Evolutionary conservation across 2,888 invertebrate genomes (phyloP), one percentile per base, ranked within the genome.

Genomic region (Drosophila seclusa): DNA sequence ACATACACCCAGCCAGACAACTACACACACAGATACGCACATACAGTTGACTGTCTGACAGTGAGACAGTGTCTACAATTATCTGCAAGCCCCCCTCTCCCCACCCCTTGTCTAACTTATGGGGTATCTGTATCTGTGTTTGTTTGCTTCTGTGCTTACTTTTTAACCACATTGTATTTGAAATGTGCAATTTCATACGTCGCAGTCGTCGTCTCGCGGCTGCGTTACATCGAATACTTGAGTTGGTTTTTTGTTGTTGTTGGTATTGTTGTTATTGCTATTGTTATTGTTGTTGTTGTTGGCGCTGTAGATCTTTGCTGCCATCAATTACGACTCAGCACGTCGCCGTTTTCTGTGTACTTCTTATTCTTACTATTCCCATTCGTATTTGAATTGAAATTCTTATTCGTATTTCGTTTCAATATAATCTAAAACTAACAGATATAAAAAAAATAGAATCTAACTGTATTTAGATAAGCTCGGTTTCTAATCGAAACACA

Each of bases 151-250:
- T 71, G 75, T 65, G 74, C 73, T 80, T 89, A 90, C 89, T 78
- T 89, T 90, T 89, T 87, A 84, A 80, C 84, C 82, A 87, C 87
- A 87, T 87, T 89, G 90, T 90, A 83, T 88, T 85, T 79, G 76
- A 89, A 89, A 89, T 89, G 87, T 87, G 90, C 89, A 90, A 90
- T 87, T 89, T 87, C 65, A 87, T 82, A 89, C 73, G 72, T 62
- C 73, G 78, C 57, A 72, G 63, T 53, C 57, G 18, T 2, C 18
- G 54, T 27, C n/a, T 53, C 32, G 32, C 24, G 55, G 21, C 40
- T 66, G 59, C 70, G 53, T 71, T 77, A 70, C 74, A 68, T 76
- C 66, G 73, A 76, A 70, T 67, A 48, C 50, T 74, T 74, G 68
- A 64, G 67, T 67, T 70, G 32, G 42, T 36, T 66, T 59, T 36